Conservation (phyloP, 2,113 vertebrate genomes). For the Pteronura brasiliensis region DNA sequence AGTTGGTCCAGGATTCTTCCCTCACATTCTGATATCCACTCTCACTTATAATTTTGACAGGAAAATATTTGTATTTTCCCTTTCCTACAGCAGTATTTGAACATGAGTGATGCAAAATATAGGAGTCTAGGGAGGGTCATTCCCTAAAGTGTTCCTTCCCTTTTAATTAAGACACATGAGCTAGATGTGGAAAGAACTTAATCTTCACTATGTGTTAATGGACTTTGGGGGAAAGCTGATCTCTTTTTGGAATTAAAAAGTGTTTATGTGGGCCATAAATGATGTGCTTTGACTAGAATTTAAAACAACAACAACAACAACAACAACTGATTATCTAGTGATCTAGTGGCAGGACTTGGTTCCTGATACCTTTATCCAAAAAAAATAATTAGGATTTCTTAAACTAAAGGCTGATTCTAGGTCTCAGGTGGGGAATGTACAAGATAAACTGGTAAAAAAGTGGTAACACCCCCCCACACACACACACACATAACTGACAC, state of each 20-base stretch:
- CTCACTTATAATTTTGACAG: not conserved
- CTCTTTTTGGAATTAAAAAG: not conserved
- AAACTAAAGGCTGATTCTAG: not conserved
- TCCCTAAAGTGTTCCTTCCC: not conserved
- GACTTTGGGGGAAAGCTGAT: not conserved
- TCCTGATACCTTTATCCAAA: not conserved
- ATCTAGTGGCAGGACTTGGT: not conserved
- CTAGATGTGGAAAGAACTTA: not conserved
- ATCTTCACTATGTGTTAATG: not conserved
- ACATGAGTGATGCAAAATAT: not conserved
- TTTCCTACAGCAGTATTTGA: not conserved
- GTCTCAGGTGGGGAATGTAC: not conserved
- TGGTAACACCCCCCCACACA: not conserved
- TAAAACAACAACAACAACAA: not conserved
- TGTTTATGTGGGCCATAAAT: not conserved
- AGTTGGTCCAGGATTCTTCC: too few relatives aligned
- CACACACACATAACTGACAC: not conserved
- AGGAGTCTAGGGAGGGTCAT: not conserved
- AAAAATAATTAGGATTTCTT: not conserved
- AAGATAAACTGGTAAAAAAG: not conserved
- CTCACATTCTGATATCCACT: not conserved
- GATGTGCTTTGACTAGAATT: not conserved
- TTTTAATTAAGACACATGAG: not conserved
- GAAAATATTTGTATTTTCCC: not conserved
- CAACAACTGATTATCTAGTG: not conserved